Evolutionary conservation across 2,888 invertebrate species (phyloP), one percentile per base, ranked within the genome.

Genomic region (Papilio elwesi): DNA sequence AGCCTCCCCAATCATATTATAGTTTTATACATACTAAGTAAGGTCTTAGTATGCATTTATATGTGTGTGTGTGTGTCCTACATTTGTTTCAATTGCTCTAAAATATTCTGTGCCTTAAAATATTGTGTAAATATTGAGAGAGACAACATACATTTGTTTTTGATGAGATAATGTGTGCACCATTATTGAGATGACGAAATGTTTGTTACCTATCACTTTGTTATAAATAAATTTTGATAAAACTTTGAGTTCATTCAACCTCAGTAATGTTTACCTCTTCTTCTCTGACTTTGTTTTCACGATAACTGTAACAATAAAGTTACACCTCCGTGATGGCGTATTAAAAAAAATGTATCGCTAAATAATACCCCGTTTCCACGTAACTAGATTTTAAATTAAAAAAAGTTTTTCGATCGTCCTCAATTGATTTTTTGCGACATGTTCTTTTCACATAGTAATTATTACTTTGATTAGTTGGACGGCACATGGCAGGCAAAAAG

Each of bases 361-460:
- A 43, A 62, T n/a, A 62, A 59, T 59, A 15, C n/a, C 6, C 43
- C 43, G 43, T 15, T 62, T 43, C 59, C 43, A 15, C 15, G 59
- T 43, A 62, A 62, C 43, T 15, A 62, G 43, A 65, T 36, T 65
- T 12, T 47, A 73, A 71, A 74, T 65, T 48, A 52, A 43, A 43
- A 66, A 49, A 57, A 48, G 52, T 63, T 62, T 57, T 26, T 43
- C 53, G 51, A 52, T 48, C 38, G n/a, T 16, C 68, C 47, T 63
- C n/a, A 62, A 66, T 62, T 74, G 51, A 66, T 15, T 69, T 36
- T 53, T 55, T 38, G 52, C 59, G n/a, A 36, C 9, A 15, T 62
- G 43, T 62, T 43, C 13, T n/a, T 43, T 62, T 62, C 59, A 62
- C 43, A 43, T 13, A 43, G 43, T 62, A 62, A 62, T 62, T 62